Conservation (phyloP, 2,113 vertebrate species). For the Epinephelus moara region DNA sequence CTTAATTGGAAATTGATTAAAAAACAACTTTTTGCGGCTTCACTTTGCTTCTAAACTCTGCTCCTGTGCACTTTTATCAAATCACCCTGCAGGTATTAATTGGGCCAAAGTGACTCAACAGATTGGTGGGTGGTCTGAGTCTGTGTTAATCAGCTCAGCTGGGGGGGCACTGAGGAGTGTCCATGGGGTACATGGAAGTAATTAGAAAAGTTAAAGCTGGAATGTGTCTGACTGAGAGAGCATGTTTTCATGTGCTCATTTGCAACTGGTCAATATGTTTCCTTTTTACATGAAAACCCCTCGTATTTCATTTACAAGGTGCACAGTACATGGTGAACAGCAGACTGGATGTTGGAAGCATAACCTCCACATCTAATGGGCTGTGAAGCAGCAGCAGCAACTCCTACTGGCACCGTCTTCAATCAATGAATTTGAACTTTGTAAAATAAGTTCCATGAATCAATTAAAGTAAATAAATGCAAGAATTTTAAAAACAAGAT, state of each 20-base stretch:
- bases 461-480: background rate
- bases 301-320: background rate
- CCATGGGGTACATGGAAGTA: constrained; percentile 17
- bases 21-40: constrained; percentile 60
- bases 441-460: background rate
- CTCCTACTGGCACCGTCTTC: background rate
- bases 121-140: constrained; percentile 44
- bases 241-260: background rate
- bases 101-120: constrained; percentile 43
- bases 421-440: background rate
- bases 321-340: background rate
- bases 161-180: background rate
- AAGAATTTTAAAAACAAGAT: background rate
- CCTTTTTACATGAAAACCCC: background rate
- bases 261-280: background rate
- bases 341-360: background rate
- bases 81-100: constrained; percentile 62
- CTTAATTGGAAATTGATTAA: constrained; percentile 81
- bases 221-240: background rate
- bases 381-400: background rate
- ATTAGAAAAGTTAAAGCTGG: constrained; percentile 38
- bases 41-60: constrained; percentile 57
- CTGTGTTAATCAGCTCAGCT: constrained; percentile 40
- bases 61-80: constrained; percentile 60
- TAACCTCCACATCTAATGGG: background rate